Conservation (phyloP, 2,797 vertebrate genomes). For the Falco berigora region DNA sequence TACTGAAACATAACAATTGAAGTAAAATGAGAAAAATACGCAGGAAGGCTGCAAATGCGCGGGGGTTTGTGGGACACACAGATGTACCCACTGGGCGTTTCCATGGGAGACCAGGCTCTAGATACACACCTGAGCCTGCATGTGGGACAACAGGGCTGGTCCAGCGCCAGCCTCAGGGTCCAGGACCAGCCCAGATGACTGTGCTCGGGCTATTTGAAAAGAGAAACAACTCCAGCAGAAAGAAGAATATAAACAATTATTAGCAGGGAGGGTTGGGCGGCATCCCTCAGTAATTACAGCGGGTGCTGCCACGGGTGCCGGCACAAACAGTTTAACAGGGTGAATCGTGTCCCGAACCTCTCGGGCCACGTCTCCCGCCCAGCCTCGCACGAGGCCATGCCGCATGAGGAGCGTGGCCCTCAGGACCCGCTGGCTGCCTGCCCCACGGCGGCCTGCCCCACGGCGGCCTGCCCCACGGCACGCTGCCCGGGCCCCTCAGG, state of each 20-base stretch:
- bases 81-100: fast-evolving
- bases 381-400: background rate
- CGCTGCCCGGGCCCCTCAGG: fast-evolving
- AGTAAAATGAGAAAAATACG: background rate
- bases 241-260: background rate
- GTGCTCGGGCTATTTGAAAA: background rate
- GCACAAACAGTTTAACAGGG: background rate
- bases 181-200: background rate
- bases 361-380: background rate
- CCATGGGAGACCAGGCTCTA: fast-evolving
- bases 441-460: background rate
- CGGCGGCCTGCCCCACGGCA: background rate
- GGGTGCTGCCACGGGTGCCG: background rate
- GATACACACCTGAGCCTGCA: fast-evolving
- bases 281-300: background rate
- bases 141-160: too few species aligned
- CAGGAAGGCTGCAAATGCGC: background rate
- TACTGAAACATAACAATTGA: background rate
- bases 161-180: fast-evolving
- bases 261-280: background rate
- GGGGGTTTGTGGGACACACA: fast-evolving
- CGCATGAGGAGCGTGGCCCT: background rate
- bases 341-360: fast-evolving
- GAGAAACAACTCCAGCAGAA: background rate
- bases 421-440: background rate